phyloP scores from a whole-genome alignment of 2,113 vertebrate genomes.

The Gymnarchus niloticus region DNA sequence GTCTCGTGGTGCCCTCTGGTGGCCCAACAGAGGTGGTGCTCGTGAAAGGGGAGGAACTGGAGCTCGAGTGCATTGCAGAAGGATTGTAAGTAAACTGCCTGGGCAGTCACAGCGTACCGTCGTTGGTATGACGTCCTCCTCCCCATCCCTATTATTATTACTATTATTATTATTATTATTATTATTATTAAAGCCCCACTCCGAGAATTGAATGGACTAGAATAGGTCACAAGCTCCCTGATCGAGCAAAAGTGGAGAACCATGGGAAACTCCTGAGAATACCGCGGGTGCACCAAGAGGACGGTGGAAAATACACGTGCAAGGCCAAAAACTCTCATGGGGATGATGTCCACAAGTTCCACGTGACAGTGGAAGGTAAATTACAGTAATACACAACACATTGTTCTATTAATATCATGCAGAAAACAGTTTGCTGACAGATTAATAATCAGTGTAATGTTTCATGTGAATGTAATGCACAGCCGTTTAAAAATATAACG shows the following conservation, averaged over 20 bases:
- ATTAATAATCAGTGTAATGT: not conserved
- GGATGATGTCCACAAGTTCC: conserved; percentile 66
- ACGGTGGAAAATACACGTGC: conserved; percentile 81
- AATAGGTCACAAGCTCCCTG: conserved; percentile 56
- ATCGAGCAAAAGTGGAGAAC: conserved; percentile 59
- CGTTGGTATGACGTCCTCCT: too few species aligned
- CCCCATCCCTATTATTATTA: too few species aligned
- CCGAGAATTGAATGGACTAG: conserved; percentile 81
- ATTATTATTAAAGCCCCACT: conserved; percentile 86
- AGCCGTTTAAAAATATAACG: not conserved
- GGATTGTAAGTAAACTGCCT: conserved; percentile 79
- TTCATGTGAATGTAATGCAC: not conserved
- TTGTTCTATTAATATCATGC: not conserved
- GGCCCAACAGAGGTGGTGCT: conserved; percentile 58
- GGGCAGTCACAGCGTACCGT: not conserved
- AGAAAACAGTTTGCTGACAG: not conserved
- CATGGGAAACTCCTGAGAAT: conserved; percentile 75
- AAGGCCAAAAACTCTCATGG: conserved; percentile 74
- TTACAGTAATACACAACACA: not conserved
- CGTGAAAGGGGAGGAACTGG: conserved; percentile 77
- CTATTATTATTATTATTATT: too few species aligned
- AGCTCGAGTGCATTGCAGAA: conserved; percentile 88
- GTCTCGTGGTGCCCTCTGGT: conserved; percentile 75
- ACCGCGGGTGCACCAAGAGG: conserved; percentile 59
- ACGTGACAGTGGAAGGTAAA: conserved; percentile 79